Base-by-base conservation (phyloP, 2,797 vertebrate species). In the Rhinichthys osculus region DNA sequence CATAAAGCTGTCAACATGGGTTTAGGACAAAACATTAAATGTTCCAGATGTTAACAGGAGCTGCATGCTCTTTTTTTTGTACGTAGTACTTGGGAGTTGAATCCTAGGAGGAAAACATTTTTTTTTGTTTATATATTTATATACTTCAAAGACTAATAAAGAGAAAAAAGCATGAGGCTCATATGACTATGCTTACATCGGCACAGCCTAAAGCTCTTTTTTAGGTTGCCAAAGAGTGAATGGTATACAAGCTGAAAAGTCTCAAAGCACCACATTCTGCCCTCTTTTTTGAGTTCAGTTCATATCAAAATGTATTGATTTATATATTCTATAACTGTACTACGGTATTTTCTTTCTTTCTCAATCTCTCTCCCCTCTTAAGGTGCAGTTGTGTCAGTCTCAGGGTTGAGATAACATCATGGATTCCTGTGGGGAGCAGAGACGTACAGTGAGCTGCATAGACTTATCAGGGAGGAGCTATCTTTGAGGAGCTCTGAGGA, bases 391-490 rank as follows among this genome's bases (percentile, higher is more conserved):
- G 77, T 74, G 86, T 82, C 82, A 76, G 44, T 52, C 54, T 84
- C 35, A 57, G 70, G 33, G 83, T 71, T 78, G 33, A 77, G 81
- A 89, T 86, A 84, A 82, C 50, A 90, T 86, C 57, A 66, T 17
- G 35, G 66, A 74, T 50, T 82, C 64, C 47, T 85, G 66, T 62
- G 64, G 62, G 70, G 66, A 85, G 81, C 66, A 79, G 73, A 16
- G 76, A 77, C 4, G 16, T 70, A 78, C 30, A 73, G 44, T 84
- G 73, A 57, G 23, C 78, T 57, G 35, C 70, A 70, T 19, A 10
- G 70, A 54, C 79, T 90, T 87, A 90, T 90, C 84, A 62, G 77
- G 78, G 84, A 85, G 78, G 78, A 84, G 73, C n/a, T 78, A 64
- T 88, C 71, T 82, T 19, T 66, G 33, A 85, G 47, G 40, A 74